Evolutionary conservation across 1,140 invertebrate genomes (phyloP), one percentile per base, ranked within the genome.

Genomic region (Neodiprion fabricii): DNA sequence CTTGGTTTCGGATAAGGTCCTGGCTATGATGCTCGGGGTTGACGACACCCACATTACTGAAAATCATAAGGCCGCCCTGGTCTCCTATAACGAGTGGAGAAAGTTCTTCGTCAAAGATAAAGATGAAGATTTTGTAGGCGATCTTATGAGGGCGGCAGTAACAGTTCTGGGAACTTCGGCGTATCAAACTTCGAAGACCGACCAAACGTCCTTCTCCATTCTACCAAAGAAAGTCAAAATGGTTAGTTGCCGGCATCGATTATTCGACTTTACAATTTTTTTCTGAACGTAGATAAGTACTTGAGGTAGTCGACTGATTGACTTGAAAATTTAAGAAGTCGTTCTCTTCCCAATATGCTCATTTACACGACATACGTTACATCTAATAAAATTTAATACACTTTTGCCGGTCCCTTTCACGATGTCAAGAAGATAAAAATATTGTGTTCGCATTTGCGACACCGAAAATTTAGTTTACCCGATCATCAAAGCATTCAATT

Each of bases 201-300:
- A 94, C 73, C 92, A 91, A 81, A 92, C 92, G 1, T 90, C 91
- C 67, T 95, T 95, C 81, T 94, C 94, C 0, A 90, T 95, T 17
- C 91, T 93, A 53, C 94, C 94, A 1, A 94, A 95, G 81, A 95
- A 95, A 89, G 93, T 95, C 9, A 93, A 94, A 90, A 90, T 94
- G 82, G 94, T 94, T 87, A 87, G 89, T 86, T 71, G 48, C 28
- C 69, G 48, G 10, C 53, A 72, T 65, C 21, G 48, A 67, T 73
- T 61, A 11, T 67, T 50, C 69, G 65, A 14, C 72, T 21, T 75
- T 12, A 50, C 70, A 70, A 70, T 74, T 76, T 74, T 74, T 48
- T 53, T 71, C 66, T 74, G 12, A 11, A 75, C 7, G 50, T 21
- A 21, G 17, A 21, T 21, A 21, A 21, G 17, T 14, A 40, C 28